phyloP scores from a whole-genome alignment of 2,113 vertebrate genomes.

The Cyprinodon brontotheroides region DNA sequence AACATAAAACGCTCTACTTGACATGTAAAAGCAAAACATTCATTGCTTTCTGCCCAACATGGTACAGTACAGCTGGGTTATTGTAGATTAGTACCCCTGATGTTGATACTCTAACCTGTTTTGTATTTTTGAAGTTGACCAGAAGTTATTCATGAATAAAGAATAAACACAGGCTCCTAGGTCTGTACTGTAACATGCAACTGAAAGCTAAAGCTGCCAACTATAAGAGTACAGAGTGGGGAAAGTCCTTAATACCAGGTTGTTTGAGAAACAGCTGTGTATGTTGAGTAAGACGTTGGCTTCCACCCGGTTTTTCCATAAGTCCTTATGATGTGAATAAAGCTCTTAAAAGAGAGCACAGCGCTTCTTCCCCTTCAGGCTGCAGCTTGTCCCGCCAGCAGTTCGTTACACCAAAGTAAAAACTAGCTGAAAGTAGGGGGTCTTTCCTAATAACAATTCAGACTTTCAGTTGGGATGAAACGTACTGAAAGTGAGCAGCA shows the following conservation, averaged over 20 bases:
- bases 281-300: neutral
- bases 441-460: too few relatives aligned
- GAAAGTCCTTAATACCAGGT: slow-evolving; percentile 13
- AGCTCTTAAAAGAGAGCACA: neutral
- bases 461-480: neutral
- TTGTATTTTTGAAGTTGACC: neutral
- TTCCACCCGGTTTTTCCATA: slow-evolving; percentile 11
- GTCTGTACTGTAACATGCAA: neutral
- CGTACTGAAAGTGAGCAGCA: neutral
- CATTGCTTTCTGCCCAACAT: neutral
- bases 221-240: neutral
- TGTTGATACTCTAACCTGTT: neutral
- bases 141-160: too few relatives aligned
- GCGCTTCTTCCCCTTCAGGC: neutral
- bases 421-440: neutral
- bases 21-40: slow-evolving; percentile 27
- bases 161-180: neutral
- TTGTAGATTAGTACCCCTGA: neutral
- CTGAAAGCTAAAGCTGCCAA: neutral
- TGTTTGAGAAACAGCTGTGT: slow-evolving; percentile 2
- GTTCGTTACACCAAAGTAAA: neutral
- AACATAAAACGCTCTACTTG: neutral
- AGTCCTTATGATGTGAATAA: slow-evolving; percentile 2
- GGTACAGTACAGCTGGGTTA: neutral
- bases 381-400: neutral